Evolutionary conservation across 2,113 vertebrate genomes (phyloP).

Genomic region (Nothocercus julius): DNA sequence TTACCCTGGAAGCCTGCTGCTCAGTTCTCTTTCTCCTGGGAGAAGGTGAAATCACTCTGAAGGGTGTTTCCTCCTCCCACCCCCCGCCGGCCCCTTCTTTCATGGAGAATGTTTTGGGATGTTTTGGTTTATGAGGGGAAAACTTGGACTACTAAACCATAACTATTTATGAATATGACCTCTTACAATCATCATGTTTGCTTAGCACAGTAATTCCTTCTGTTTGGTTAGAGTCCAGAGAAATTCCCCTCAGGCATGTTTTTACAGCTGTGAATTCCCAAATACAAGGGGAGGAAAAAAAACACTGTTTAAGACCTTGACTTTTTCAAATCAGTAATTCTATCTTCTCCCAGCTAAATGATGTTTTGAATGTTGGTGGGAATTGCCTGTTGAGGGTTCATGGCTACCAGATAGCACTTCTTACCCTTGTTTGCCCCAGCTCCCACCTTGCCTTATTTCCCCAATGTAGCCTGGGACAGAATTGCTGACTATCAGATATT

Average conservation of each 20-base stretch:
- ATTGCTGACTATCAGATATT: neutral
- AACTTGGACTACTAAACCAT: neutral
- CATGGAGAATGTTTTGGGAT: no score
- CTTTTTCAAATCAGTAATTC: no score
- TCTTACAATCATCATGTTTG: neutral
- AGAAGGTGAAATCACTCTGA: neutral
- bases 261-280: no score
- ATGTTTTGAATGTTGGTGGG: no score
- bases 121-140: neutral
- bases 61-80: no score
- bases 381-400: no score
- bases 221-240: neutral
- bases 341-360: no score
- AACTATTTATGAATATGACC: neutral
- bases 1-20: neutral
- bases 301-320: no score
- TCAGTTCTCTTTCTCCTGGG: neutral
- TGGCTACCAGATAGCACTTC: no score
- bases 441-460: neutral
- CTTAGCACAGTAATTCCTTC: neutral
- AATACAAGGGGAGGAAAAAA: no score
- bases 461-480: neutral
- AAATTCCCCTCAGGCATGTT: neutral
- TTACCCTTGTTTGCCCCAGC: no score
- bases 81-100: no score